Evolutionary conservation across 2,888 invertebrate genomes (phyloP).

Genomic region (Oscheius sp.): DNA sequence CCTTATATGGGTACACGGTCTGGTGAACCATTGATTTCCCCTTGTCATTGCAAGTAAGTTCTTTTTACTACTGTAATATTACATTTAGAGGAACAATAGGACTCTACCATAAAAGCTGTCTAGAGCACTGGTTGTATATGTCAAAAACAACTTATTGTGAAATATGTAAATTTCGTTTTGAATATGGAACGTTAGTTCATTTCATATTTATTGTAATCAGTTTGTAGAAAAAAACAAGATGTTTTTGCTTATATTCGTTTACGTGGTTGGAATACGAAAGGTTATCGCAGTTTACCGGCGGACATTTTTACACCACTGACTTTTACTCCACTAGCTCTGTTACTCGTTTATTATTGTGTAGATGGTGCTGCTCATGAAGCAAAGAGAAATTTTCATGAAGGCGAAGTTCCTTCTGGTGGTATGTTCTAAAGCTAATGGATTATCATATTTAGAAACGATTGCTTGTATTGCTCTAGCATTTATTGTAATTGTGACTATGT

Average conservation of each 20-base stretch:
- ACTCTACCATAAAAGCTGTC: conserved; percentile 79
- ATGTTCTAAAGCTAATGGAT: neutral
- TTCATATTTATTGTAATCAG: conserved; percentile 33
- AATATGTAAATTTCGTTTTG: conserved; percentile 79
- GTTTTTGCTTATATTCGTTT: conserved; percentile 51
- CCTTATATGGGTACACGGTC: conserved; percentile 47
- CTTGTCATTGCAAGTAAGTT: conserved; percentile 75
- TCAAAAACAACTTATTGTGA: conserved; percentile 82
- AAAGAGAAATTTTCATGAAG: neutral
- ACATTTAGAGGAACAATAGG: conserved; percentile 77
- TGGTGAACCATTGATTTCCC: conserved; percentile 74
- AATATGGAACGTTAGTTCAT: conserved; percentile 75
- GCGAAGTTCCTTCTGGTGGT: conserved; percentile 9
- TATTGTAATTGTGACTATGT: neutral
- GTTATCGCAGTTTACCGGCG: conserved; percentile 59
- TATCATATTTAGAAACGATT: neutral
- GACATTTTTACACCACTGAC: neutral
- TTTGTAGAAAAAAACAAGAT: conserved; percentile 71
- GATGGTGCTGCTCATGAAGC: neutral
- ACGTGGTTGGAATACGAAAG: conserved; percentile 69
- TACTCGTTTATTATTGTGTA: conserved; percentile 6
- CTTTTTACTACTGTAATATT: neutral
- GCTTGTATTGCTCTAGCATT: neutral
- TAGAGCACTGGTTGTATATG: conserved; percentile 80
- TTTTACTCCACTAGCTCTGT: neutral